A percentile compares a stretch with the other conserved stretches of the same genome.
Conservation (phyloP, 2,888 invertebrate species). For the Philhelius pedissequus region DNA sequence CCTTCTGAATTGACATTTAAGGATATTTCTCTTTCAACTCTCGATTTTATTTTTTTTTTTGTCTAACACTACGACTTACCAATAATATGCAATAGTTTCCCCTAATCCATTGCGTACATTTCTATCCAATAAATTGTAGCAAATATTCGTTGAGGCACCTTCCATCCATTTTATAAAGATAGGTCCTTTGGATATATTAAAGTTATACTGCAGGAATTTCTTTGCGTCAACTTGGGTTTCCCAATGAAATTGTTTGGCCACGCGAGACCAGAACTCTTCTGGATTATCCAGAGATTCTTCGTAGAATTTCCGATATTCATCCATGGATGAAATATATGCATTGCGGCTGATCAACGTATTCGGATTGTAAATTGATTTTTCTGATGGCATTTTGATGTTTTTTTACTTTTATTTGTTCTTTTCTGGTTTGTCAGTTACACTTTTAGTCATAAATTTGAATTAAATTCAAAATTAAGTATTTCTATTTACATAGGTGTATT, state of each 20-base stretch:
- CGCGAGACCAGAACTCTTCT: conserved; percentile 94
- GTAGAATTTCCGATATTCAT: conserved; percentile 91
- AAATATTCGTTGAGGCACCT: conserved; percentile 96
- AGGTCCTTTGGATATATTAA: conserved; percentile 92
- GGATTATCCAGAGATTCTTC: conserved; percentile 92
- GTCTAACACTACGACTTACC: conserved; percentile 84
- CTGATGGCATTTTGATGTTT: conserved; percentile 80
- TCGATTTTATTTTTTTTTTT: neutral
- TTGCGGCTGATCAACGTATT: conserved; percentile 81
- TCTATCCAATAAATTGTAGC: conserved; percentile 96
- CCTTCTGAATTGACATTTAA: neutral
- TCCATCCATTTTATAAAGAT: conserved; percentile 97
- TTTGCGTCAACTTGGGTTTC: conserved; percentile 87
- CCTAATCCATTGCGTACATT: conserved; percentile 93
- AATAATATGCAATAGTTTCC: conserved; percentile 95
- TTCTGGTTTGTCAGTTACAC: neutral
- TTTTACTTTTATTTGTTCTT: neutral
- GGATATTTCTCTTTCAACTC: neutral
- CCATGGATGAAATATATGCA: conserved; percentile 85
- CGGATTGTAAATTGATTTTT: conserved; percentile 82
- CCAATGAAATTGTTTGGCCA: conserved; percentile 97
- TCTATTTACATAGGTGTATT: neutral
- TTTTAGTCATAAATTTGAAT: neutral
- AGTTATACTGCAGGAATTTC: conserved; percentile 93
- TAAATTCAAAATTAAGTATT: neutral